Percentiles rank a stretch among this genome's conserved stretches.
Conservation (phyloP, 1,140 invertebrate genomes). For the Ditylenchus dipsaci region DNA sequence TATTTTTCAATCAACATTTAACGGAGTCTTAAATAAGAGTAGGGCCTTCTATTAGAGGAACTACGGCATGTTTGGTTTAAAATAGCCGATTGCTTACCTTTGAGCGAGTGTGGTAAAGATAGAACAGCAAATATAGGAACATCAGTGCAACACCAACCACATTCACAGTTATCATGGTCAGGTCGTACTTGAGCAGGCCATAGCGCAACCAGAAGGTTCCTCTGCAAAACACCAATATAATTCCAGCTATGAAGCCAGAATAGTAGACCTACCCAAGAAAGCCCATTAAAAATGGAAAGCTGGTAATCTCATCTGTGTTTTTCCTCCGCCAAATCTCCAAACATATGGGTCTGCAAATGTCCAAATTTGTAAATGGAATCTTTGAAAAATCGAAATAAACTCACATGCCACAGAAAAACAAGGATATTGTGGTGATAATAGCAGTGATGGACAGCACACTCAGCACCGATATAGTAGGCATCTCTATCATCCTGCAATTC, state of each 20-base stretch:
- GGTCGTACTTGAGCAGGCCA: conserved; percentile 50
- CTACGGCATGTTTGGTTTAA: no score
- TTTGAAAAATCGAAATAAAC: conserved; percentile 10
- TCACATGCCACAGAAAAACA: conserved; percentile 56
- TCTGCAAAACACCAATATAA: conserved; percentile 24
- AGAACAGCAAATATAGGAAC: conserved; percentile 42
- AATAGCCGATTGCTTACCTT: conserved; percentile 36
- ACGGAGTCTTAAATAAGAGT: no score
- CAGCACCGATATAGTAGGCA: conserved; percentile 37
- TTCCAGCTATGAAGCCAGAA: not conserved
- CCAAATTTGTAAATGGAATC: not conserved
- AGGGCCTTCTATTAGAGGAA: no score
- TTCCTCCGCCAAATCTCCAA: conserved; percentile 48
- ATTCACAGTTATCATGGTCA: conserved; percentile 47
- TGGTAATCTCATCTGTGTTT: conserved; percentile 49
- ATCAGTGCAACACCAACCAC: conserved; percentile 35
- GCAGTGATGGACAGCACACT: conserved; percentile 50
- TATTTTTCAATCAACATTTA: no score
- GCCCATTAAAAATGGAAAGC: conserved; percentile 54
- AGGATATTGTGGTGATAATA: conserved; percentile 53
- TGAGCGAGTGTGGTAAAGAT: conserved; percentile 24
- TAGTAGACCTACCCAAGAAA: conserved; percentile 40
- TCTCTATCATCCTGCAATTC: conserved; percentile 26
- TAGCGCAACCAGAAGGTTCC: conserved; percentile 55
- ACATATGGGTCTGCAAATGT: conserved; percentile 51